Conservation (phyloP, 2,888 invertebrate species). For the Coleophora flavipennella region DNA sequence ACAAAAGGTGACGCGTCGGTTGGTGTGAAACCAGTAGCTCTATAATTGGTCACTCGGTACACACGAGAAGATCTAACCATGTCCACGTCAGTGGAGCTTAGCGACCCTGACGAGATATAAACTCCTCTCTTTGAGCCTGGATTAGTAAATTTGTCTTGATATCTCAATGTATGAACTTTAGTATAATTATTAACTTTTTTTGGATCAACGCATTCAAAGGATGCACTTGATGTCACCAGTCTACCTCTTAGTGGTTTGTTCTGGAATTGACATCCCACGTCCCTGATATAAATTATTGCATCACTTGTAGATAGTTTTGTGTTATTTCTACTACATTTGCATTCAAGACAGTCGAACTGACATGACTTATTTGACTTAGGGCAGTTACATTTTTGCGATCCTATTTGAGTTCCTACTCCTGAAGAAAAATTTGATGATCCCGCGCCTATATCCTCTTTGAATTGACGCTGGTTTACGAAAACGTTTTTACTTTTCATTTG, state of each 20-base stretch:
- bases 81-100: slow-evolving; percentile 32
- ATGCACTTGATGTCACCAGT: slow-evolving; percentile 35
- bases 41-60: slow-evolving; percentile 12
- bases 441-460: no score
- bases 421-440: no score
- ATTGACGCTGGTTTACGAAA: no score
- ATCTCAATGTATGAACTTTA: slow-evolving; percentile 37
- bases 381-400: slow-evolving; percentile 13
- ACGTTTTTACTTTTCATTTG: no score
- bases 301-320: slow-evolving; percentile 24
- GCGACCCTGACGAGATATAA: slow-evolving; percentile 28
- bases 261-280: slow-evolving; percentile 58
- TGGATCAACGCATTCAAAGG: slow-evolving; percentile 29
- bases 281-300: slow-evolving; percentile 49
- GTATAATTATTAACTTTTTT: slow-evolving; percentile 32
- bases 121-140: slow-evolving; percentile 26
- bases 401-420: no score
- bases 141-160: slow-evolving; percentile 44
- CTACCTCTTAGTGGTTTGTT: slow-evolving; percentile 30
- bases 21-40: slow-evolving; percentile 27
- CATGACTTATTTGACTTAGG: slow-evolving; percentile 45
- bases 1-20: slow-evolving; percentile 26
- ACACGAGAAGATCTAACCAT: slow-evolving; percentile 36
- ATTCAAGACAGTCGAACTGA: slow-evolving; percentile 35
- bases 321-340: slow-evolving; percentile 16